Evolutionary conservation across 1,140 invertebrate species (phyloP).

Genomic region (Arion vulgaris): DNA sequence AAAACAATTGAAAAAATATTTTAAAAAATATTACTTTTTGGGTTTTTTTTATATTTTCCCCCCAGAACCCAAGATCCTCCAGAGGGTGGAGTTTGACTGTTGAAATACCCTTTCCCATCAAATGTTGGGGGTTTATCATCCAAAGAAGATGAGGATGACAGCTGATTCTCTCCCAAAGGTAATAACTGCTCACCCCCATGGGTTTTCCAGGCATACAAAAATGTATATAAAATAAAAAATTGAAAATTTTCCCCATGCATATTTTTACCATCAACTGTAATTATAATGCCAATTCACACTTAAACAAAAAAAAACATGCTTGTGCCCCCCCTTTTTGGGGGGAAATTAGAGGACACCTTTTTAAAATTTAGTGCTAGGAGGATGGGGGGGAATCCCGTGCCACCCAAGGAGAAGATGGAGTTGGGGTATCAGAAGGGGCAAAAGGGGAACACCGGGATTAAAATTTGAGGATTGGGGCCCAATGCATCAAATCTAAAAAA

Average conservation of each 20-base stretch:
- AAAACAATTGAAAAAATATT: not conserved
- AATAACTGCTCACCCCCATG: conserved; percentile 52
- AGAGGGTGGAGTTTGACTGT: not conserved
- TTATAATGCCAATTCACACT: no score
- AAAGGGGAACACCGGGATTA: not conserved
- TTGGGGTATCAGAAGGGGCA: not conserved
- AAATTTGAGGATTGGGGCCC: not conserved
- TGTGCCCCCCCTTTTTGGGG: not conserved
- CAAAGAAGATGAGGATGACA: conserved; percentile 49
- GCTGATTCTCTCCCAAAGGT: conserved; percentile 50
- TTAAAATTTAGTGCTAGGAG: not conserved
- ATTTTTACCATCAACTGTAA: no score
- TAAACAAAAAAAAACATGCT: not conserved
- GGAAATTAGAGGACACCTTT: not conserved
- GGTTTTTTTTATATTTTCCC: conserved; percentile 24
- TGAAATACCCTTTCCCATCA: conserved; percentile 52
- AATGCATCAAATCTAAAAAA: conserved; percentile 26
- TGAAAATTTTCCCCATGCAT: no score
- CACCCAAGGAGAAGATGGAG: not conserved
- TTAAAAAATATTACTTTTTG: no score
- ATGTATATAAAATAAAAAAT: not conserved
- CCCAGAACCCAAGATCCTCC: conserved; percentile 49
- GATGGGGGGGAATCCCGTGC: not conserved
- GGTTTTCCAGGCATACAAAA: conserved; percentile 53
- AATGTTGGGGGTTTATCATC: conserved; percentile 32